Base-by-base conservation (phyloP, 2,113 vertebrate genomes). In the Hydropotes inermis region DNA sequence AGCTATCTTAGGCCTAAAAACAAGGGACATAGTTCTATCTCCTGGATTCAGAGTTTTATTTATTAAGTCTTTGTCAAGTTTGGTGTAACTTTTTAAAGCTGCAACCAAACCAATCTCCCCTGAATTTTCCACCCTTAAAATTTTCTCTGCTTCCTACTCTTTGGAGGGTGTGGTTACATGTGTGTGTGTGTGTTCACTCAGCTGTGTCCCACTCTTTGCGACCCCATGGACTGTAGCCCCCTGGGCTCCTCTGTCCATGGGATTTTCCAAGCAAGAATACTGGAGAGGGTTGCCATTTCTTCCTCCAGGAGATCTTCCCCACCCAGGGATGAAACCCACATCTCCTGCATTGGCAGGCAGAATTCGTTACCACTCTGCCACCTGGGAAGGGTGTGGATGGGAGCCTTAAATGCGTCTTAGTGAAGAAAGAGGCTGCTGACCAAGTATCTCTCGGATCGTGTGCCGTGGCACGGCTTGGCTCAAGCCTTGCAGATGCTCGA, bases 381-480 rank as follows among this genome's bases (percentile, higher is more conserved):
- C 39, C 23, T 43, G 39, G 70, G 70, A 76, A 43, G 70, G 39
- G 21, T 43, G 23, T 43, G 70, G 39, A 76, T 43, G 23, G 70
- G 70, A 76, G 70, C 23, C 70, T 76, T 76, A 43, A 76, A 76
- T 14, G 2, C 12, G 27, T 76, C 39, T 43, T 76, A 76, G 70
- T 43, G 39, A 86, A 33, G 14, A 95, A 92, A 91, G 6, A 79
- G 39, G 43, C 45, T 81, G 84, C 89, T 97, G 61, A 98, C 98
- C 98, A 54, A 98, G 50, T 88, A 98, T 97, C 55, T 98, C 98
- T 21, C 25, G 91, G 28, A 98, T 57, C 9, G 97, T 98, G 83
- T 98, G 98, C 13, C 98, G 96, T 4, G 98, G 98, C 33, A 98
- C 97, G 8, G 94, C 98, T 60, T 98, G 97, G 89, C 94, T 97